Evolutionary conservation across 1,140 invertebrate species (phyloP), one percentile per base, ranked within the genome.

Genomic region (Pectinophora gossypiella): DNA sequence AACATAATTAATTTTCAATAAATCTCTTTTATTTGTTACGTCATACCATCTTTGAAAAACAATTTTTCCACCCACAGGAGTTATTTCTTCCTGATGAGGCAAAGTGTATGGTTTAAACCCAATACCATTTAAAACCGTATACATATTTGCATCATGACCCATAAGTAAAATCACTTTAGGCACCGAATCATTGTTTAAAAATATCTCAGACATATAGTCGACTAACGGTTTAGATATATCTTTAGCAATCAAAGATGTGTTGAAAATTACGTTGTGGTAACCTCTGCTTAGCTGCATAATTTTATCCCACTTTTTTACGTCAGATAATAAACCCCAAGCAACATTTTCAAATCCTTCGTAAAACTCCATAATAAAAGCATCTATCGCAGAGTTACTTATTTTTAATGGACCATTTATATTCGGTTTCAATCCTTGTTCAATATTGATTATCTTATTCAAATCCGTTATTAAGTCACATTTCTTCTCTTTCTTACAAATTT

Each of bases 311-410:
- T 76, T 49, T 3, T 68, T 19, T 9, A 52, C 13, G 4, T 54
- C 56, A 21, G 45, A 57, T 9, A 86, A 62, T 54, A 72, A 56
- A 7, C 76, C 76, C 78, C 80, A 82, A 3, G 73, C 82, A 10
- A 84, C 68, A 2, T 74, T 54, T 50, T 72, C 57, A 23, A 64
- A 60, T 0, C 78, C 80, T 56, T 82, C 72, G 23, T 83, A 86
- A 38, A 70, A 82, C 23, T 72, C 68, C 83, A 86, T 86, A n/a
- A 78, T 38, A 56, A 83, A 86, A 0, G 67, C 53, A 51, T 86
- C 83, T 5, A 83, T 62, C 19, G 76, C 58, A 0, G 58, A 46
- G 54, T 84, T 86, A 2, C 64, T 64, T 7, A 76, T 57, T 10
- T 49, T 54, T 9, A 86, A 56, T 5, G 83, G 73, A 10, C 83